Evolutionary conservation across 2,888 invertebrate genomes (phyloP).

Genomic region (Tryphoninae sp.): DNA sequence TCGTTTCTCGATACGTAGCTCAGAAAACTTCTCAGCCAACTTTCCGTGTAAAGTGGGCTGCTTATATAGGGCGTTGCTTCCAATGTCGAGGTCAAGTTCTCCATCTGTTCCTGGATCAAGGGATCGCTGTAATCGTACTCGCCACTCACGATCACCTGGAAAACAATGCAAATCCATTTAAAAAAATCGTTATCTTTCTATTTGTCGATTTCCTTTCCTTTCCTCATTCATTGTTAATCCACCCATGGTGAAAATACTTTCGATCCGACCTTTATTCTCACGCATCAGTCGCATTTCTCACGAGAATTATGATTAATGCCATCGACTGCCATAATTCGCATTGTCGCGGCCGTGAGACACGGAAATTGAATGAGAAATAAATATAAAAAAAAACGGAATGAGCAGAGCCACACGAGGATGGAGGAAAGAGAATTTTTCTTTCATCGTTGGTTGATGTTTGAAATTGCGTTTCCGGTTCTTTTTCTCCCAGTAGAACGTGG

Average conservation of each 20-base stretch:
- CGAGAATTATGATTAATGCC: constrained; percentile 47
- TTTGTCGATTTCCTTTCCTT: not conserved
- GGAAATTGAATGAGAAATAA: constrained; percentile 47
- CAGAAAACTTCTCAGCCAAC: constrained; percentile 92
- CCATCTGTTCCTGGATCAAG: constrained; percentile 88
- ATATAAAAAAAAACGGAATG: not conserved
- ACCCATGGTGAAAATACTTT: not conserved
- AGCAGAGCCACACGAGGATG: not conserved
- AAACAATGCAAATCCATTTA: constrained; percentile 15
- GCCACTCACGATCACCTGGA: constrained; percentile 91
- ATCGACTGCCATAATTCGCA: constrained; percentile 41
- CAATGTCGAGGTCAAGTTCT: constrained; percentile 88
- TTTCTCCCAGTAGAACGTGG: constrained; percentile 2
- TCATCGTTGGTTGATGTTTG: constrained; percentile 21
- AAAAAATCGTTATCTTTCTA: not conserved
- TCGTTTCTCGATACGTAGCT: constrained; percentile 89
- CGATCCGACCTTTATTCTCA: constrained; percentile 37
- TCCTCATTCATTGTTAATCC: not conserved
- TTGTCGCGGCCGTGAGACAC: constrained; percentile 48
- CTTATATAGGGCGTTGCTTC: constrained; percentile 92
- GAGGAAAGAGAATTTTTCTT: constrained; percentile 28
- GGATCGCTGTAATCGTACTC: constrained; percentile 92
- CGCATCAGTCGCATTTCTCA: constrained; percentile 42
- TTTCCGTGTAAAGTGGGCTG: constrained; percentile 91
- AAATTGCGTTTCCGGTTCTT: constrained; percentile 46